phyloP scores from a whole-genome alignment of 2,888 invertebrate species.

The Laspeyria flexula region DNA sequence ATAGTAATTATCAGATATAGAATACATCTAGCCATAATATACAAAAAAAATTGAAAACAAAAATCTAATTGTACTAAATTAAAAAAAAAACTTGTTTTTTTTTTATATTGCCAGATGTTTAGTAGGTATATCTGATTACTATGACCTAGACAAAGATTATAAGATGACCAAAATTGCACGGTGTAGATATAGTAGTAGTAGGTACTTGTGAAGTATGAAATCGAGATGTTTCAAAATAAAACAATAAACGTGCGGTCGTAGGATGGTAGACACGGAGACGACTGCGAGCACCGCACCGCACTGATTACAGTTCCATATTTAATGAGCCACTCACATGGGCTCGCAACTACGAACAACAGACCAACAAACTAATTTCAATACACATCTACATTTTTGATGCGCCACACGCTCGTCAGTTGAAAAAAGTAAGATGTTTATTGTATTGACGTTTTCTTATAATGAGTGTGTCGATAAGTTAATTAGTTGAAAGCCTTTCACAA shows the following conservation, averaged over 20 bases:
- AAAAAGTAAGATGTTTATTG: background rate
- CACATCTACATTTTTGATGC: slow-evolving; percentile 66
- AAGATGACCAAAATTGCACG: too few species aligned
- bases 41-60: too few species aligned
- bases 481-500: slow-evolving; percentile 4
- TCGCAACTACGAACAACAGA: slow-evolving; percentile 60
- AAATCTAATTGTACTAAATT: too few species aligned
- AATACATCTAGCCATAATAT: too few species aligned
- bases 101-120: too few species aligned
- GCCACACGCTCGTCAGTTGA: slow-evolving; percentile 25
- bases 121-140: too few species aligned
- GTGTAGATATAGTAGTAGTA: too few species aligned
- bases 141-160: too few species aligned
- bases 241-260: slow-evolving; percentile 59
- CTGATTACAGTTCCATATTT: slow-evolving; percentile 84
- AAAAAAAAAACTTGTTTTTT: too few species aligned
- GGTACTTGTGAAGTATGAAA: slow-evolving; percentile 18
- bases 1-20: too few species aligned
- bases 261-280: slow-evolving; percentile 60
- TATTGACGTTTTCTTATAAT: background rate
- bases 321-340: slow-evolving; percentile 78
- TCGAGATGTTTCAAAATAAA: slow-evolving; percentile 53
- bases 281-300: slow-evolving; percentile 71
- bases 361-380: slow-evolving; percentile 80
- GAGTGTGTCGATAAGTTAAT: background rate